Base-by-base conservation (phyloP, 2,888 invertebrate species). In the Gymnosoma rotundatum region DNA sequence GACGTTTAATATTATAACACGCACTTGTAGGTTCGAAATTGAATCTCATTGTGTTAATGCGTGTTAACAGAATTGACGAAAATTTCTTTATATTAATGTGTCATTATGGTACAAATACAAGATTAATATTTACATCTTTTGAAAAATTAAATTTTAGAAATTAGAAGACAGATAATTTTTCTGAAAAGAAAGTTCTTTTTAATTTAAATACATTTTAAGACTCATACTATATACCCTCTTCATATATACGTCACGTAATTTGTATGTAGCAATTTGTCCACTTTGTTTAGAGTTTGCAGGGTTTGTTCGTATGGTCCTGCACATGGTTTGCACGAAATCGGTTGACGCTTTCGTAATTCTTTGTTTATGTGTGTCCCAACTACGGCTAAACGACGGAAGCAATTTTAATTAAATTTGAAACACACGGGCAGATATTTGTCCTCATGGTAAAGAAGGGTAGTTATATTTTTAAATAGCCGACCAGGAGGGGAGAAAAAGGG, bases 1-100 rank as follows among this genome's bases (percentile, higher is more conserved):
- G 74, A 20, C 67, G 32, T 42, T 32, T 0, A 32, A 32, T 64
- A 45, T 45, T 72, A 56, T 69, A 70, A 61, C 73, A 81, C 74
- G 69, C 74, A 81, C 38, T 56, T 56, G 60, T 81, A 42, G 32
- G 7, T 61, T 80, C 18, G 74, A 69, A 81, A 81, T 42, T 54
- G 63, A 81, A 81, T 69, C 69, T 75, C 16, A 58, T 81, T 75
- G n/a, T n/a, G n/a, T n/a, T n/a, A n/a, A n/a, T n/a, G 80, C 80
- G 63, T 81, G 42, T 48, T 63, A 69, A 20, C 38, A 58, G 64
- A 64, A 72, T 64, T 58, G 58, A 64, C 56, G 32, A 78, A 69
- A 50, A 38, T 76, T 50, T 54, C n/a, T 52, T 25, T 52, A 61
- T 61, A 64, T 72, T 25, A 16, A 52, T 73, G 54, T 54, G 56